Conservation (phyloP, 2,888 invertebrate genomes). For the Leucozona laternaria region DNA sequence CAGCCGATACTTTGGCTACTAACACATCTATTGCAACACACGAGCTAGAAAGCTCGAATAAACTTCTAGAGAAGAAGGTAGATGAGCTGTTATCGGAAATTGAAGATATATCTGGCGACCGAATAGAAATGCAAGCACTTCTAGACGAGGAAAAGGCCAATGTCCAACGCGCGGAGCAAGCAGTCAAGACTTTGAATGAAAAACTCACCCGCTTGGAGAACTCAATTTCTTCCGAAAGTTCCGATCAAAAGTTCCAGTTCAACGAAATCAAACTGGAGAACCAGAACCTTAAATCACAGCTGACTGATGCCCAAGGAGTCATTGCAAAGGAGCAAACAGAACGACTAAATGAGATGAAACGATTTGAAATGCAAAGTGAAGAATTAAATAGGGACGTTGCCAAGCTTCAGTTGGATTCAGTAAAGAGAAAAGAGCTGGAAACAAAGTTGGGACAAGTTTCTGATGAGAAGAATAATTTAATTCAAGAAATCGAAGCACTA, state of each 20-base stretch:
- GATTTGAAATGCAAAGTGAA: slow-evolving; percentile 42
- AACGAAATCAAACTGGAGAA: slow-evolving; percentile 78
- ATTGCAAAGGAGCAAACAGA: slow-evolving; percentile 63
- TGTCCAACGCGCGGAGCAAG: slow-evolving; percentile 79
- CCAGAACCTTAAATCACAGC: slow-evolving; percentile 78
- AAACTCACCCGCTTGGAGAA: slow-evolving; percentile 75
- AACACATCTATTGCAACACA: background rate
- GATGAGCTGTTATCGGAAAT: slow-evolving; percentile 85
- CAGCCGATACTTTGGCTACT: background rate
- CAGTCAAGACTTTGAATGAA: slow-evolving; percentile 78
- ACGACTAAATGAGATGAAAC: slow-evolving; percentile 40
- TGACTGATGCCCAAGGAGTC: slow-evolving; percentile 76
- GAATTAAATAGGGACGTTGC: slow-evolving; percentile 39
- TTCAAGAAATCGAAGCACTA: slow-evolving; percentile 67
- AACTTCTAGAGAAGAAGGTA: slow-evolving; percentile 80
- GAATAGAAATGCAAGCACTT: slow-evolving; percentile 86
- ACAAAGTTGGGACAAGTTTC: slow-evolving; percentile 60
- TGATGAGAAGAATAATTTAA: slow-evolving; percentile 58
- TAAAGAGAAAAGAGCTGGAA: slow-evolving; percentile 51
- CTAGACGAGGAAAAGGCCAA: slow-evolving; percentile 85
- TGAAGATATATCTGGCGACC: slow-evolving; percentile 86
- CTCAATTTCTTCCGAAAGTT: slow-evolving; percentile 77
- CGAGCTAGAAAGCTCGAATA: slow-evolving; percentile 30
- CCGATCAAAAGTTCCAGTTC: slow-evolving; percentile 78
- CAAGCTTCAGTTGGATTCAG: slow-evolving; percentile 54